Base-by-base conservation (phyloP, 2,888 invertebrate genomes). In the Mesopsocus fuscifrons region DNA sequence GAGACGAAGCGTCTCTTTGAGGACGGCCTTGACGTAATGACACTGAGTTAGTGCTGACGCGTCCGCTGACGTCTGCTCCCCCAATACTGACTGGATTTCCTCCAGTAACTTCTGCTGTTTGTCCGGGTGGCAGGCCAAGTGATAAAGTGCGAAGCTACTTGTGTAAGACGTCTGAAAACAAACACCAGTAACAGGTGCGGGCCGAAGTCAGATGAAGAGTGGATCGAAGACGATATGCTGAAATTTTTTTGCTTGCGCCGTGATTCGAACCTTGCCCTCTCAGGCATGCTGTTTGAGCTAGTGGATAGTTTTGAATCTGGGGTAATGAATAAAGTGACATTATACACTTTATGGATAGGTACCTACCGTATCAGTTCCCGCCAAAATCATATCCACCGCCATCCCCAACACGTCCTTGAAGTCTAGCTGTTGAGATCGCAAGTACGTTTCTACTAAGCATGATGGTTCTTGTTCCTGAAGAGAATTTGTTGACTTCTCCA, bases 1-100 rank as follows among this genome's bases (percentile, higher is more conserved):
- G 40, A 89, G 56, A 47, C 89, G 67, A 20, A 87, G 66, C 3
- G 77, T 74, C 61, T 94, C 94, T 57, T 89, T 92, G 2, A 92
- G 61, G 50, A 79, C 77, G 33, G 83, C 79, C 55, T 80, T 77
- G 0, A 81, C 65, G 55, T 83, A 91, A 0, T 64, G 59, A 11
- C 85, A 77, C 43, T 74, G 67, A 17, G 65, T 60, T 40, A 77
- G 55, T 2, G 67, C 60, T 30, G 75, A 72, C 2, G 67, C 55
- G 0, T 75, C 73, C 20, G 82, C 60, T 1, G 60, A 50, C 26
- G 67, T 55, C 26, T 62, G 55, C 30, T 59, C 52, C 0, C 72
- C 69, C 15, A 85, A 56, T 13, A 83, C 58, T 1, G 52, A 53
- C 2, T 51, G 47, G 0, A 76, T 61, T 61, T 91, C 89, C 35